These are phyloP conservation scores for Willisornis vidua DNA, from an alignment of 2,113 vertebrate species.

Conservation along the genomic window DNA sequence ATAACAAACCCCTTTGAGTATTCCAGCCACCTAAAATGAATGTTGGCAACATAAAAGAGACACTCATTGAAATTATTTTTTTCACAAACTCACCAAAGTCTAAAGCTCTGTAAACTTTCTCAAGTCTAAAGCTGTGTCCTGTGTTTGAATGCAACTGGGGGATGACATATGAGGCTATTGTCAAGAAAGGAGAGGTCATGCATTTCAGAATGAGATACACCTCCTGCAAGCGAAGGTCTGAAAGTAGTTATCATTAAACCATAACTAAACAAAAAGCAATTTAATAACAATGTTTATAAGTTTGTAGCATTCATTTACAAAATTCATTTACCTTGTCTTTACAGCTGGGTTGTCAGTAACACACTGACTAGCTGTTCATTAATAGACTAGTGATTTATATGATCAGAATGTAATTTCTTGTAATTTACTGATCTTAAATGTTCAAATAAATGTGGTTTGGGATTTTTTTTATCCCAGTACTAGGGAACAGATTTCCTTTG, in stretches of 20 bases:
- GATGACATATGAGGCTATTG: rapidly evolving
- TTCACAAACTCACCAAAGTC: not conserved
- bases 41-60: not conserved
- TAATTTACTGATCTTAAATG: not conserved
- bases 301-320: not conserved
- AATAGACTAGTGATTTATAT: not conserved
- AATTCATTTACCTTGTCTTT: not conserved
- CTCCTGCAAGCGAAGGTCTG: not conserved
- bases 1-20: not conserved
- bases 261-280: not conserved
- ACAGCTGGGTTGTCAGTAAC: not conserved
- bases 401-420: not conserved
- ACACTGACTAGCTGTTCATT: not conserved
- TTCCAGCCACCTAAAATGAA: not conserved
- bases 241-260: not conserved
- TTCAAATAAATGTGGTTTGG: not conserved
- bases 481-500: not conserved
- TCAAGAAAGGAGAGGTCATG: not conserved
- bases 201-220: not conserved
- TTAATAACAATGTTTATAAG: not conserved
- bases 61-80: not conserved
- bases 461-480: not conserved
- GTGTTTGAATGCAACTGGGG: rapidly evolving
- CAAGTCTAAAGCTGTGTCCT: not conserved
- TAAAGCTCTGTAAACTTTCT: not conserved